These are phyloP conservation scores for Forbesichthys papilliferus DNA, from an alignment of 2,113 vertebrate genomes.

Conservation along the genomic window DNA sequence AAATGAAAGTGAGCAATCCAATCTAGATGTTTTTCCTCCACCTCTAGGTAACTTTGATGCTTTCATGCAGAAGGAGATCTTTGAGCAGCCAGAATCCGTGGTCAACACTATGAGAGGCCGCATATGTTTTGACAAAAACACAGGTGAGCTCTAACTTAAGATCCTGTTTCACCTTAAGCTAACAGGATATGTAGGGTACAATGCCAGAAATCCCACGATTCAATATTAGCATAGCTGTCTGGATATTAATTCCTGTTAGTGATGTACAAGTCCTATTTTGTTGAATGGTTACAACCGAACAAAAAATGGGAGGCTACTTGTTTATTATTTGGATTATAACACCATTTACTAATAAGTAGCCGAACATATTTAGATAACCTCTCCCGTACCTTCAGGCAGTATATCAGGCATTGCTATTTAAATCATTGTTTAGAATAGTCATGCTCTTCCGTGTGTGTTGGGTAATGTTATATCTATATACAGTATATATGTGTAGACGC, in stretches of 20 bases:
- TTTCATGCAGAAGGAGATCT: constrained; percentile 99
- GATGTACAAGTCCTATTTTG: no score
- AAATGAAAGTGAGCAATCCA: background rate
- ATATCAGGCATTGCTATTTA: no score
- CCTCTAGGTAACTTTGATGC: constrained; percentile 89
- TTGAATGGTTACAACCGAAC: no score
- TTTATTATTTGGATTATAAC: no score
- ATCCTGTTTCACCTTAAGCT: background rate
- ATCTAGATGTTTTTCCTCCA: background rate
- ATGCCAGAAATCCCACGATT: background rate
- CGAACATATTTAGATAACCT: no score
- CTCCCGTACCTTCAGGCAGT: no score
- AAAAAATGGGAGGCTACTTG: no score
- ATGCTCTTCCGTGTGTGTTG: no score
- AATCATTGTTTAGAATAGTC: no score
- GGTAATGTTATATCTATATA: no score
- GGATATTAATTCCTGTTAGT: no score
- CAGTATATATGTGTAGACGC: background rate
- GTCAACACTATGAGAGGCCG: constrained; percentile 96
- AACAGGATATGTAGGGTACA: background rate
- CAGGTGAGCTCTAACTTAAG: constrained; percentile 74
- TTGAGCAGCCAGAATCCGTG: constrained; percentile 94
- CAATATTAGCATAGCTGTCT: constrained; percentile 2
- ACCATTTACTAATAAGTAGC: no score
- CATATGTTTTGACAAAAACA: constrained; percentile 89